Conservation (phyloP, 1,140 invertebrate species). For the Oncopodura yosiiana region DNA sequence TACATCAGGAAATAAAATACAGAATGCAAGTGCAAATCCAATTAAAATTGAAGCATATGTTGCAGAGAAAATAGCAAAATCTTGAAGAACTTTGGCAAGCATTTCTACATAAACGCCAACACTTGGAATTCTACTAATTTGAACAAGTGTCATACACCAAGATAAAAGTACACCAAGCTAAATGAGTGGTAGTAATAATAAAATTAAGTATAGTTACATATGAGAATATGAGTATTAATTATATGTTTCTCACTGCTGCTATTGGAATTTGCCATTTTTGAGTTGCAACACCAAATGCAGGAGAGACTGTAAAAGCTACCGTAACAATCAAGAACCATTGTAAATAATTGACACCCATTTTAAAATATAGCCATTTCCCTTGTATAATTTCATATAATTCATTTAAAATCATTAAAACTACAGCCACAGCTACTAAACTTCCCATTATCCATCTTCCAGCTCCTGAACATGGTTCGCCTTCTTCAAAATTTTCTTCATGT, state of each 20-base stretch:
- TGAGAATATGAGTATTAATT: not conserved
- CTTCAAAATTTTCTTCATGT: not conserved
- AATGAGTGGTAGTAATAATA: not conserved
- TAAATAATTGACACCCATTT: slow-evolving; percentile 1
- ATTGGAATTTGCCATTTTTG: slow-evolving; percentile 6
- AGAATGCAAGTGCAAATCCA: slow-evolving; percentile 24
- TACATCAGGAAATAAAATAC: slow-evolving; percentile 22
- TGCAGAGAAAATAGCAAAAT: slow-evolving; percentile 14
- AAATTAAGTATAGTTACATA: not conserved
- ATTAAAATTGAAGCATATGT: slow-evolving; percentile 16
- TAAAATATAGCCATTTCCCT: not conserved
- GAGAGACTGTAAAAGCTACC: not conserved
- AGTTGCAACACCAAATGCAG: slow-evolving; percentile 7
- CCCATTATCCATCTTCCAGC: not conserved
- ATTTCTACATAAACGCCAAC: slow-evolving; percentile 8
- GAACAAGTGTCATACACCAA: slow-evolving; percentile 18
- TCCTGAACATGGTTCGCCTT: not conserved
- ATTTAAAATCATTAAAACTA: slow-evolving; percentile 1
- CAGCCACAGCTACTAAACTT: not conserved
- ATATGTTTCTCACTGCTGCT: slow-evolving; percentile 4
- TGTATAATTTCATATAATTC: slow-evolving; percentile 8
- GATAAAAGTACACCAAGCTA: slow-evolving; percentile 17
- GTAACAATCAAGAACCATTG: slow-evolving; percentile 9
- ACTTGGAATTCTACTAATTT: slow-evolving; percentile 14
- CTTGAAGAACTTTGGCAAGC: slow-evolving; percentile 11